A percentile compares a stretch with the other conserved stretches of the same genome.
phyloP scores from a whole-genome alignment of 2,797 vertebrate genomes.

The Pteropus rufus region DNA sequence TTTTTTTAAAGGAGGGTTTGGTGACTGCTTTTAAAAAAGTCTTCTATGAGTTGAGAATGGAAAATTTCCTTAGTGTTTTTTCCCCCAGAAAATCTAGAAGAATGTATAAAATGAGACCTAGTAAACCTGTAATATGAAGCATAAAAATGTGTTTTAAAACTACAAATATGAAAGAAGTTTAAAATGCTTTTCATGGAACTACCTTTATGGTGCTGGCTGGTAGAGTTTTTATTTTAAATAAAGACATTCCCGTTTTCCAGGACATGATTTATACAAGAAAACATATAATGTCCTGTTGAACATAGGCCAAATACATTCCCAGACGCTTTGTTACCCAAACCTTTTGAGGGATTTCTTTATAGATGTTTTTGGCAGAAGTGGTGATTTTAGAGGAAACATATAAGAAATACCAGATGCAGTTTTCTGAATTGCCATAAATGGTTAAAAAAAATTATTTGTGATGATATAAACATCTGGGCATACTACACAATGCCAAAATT shows the following conservation, averaged over 20 bases:
- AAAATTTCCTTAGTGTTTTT: conserved; percentile 57
- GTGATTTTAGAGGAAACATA: conserved; percentile 81
- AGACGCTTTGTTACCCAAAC: conserved; percentile 84
- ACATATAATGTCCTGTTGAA: conserved; percentile 81
- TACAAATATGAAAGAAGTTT: conserved; percentile 61
- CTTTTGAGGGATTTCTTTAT: conserved; percentile 83
- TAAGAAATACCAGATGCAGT: conserved; percentile 82
- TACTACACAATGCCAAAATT: conserved; percentile 71
- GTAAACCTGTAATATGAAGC: conserved; percentile 39
- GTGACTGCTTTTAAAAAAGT: neutral
- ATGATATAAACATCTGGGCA: conserved; percentile 78
- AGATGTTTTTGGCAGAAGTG: conserved; percentile 83
- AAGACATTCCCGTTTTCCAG: conserved; percentile 65
- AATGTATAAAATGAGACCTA: conserved; percentile 48
- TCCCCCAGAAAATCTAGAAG: conserved; percentile 47
- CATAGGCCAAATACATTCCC: conserved; percentile 84
- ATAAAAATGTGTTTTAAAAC: conserved; percentile 34
- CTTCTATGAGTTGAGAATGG: conserved; percentile 43
- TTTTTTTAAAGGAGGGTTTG: neutral
- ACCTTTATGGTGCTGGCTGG: conserved; percentile 57
- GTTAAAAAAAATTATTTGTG: conserved; percentile 82
- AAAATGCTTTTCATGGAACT: conserved; percentile 62
- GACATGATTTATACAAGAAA: conserved; percentile 80
- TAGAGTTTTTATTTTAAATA: conserved; percentile 68
- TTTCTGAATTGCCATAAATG: conserved; percentile 84